Conservation (phyloP, 2,888 invertebrate genomes). For the Noctua comes region DNA sequence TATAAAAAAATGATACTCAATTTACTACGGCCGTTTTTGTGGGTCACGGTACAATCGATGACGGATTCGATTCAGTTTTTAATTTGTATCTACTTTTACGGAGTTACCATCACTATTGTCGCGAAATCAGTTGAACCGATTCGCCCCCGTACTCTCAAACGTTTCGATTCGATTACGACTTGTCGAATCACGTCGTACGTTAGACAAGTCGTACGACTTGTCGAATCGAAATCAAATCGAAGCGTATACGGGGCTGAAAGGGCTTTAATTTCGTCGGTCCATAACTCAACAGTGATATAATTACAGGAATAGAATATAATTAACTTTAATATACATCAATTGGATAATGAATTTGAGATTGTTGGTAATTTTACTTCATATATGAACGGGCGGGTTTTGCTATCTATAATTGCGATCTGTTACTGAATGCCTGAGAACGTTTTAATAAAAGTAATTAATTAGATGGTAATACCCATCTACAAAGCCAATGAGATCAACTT, state of each 20-base stretch:
- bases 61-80: slow-evolving; percentile 30
- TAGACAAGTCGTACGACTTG: too few species aligned
- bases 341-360: slow-evolving; percentile 5
- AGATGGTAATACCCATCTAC: background rate
- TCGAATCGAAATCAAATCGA: background rate
- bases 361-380: background rate
- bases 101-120: background rate
- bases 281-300: background rate
- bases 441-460: background rate
- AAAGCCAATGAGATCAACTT: background rate
- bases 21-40: slow-evolving; percentile 69
- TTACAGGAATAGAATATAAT: slow-evolving; percentile 1
- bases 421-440: background rate
- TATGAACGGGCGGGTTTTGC: slow-evolving; percentile 11
- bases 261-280: background rate
- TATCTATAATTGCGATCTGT: slow-evolving; percentile 22
- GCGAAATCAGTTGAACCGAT: background rate
- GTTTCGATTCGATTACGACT: background rate
- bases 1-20: slow-evolving; percentile 74
- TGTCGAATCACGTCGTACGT: too few species aligned
- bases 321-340: background rate
- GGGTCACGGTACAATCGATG: slow-evolving; percentile 65
- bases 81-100: background rate
- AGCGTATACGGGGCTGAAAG: background rate
- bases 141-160: background rate